Base-by-base conservation (phyloP, 2,797 vertebrate genomes). In the Thalassophryne amazonica region DNA sequence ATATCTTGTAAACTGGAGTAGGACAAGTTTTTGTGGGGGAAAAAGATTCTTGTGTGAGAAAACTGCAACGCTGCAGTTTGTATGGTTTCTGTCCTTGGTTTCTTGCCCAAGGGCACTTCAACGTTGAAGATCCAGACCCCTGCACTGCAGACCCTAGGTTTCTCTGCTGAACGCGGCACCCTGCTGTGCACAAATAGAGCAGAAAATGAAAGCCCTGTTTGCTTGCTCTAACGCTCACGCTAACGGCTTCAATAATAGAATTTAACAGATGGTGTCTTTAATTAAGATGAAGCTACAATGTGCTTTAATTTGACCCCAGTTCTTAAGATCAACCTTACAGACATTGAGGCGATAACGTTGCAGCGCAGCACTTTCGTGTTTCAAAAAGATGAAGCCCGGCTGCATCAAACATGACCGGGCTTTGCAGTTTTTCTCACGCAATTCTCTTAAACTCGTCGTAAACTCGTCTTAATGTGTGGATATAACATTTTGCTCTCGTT, bases 381-480 rank as follows among this genome's bases (percentile, higher is more conserved):
- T 70, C 81, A 80, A 87, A 75, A 48, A 76, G 77, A 86, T 84
- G 79, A 84, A 69, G 69, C 62, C 56, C 72, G 12, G 64, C 60
- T 8, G 63, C 75, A 69, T 78, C 62, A 81, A 76, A 78, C 41
- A 25, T 20, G 27, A 2, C 6, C 20, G 3, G 53, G 6, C 13
- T 13, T 20, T 11, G 34, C n/a, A 31, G 25, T n/a, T n/a, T n/a
- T n/a, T n/a, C n/a, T n/a, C n/a, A 4, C n/a, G n/a, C n/a, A n/a
- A n/a, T 56, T 66, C 47, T 35, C 30, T 27, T 6, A 22, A 59
- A 52, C 29, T 52, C 34, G 33, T 51, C 47, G 37, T 2, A 22
- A 58, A 16, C 50, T 34, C 3, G 7, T 52, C 41, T 69, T 61
- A 60, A 74, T 46, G 28, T 73, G 71, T 57, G 78, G 76, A 81